Evolutionary conservation across 1,140 invertebrate species (phyloP), one percentile per base, ranked within the genome.

Genomic region (Euwallacea similis): DNA sequence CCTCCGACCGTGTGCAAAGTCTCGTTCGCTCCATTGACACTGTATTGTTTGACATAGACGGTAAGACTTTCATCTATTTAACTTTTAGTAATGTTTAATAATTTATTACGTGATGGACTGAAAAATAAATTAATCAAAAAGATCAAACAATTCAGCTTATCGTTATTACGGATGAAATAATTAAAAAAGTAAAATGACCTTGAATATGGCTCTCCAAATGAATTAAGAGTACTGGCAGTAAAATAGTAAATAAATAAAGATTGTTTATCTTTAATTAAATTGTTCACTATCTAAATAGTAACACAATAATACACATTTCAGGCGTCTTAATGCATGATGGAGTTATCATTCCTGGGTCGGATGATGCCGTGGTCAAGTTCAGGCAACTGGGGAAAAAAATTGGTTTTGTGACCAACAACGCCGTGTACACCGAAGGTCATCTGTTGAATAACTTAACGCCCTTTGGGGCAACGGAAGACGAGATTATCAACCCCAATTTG

Each of bases 391-490:
- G 54, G 8, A 71, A 71, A 54, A 42, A 58, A 41, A 60, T 71
- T 43, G 63, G 53, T 21, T 65, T 71, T 53, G 62, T 66, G 8
- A 65, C 62, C 10, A 71, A 71, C 42, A 66, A 71, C 43, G 44
- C 62, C n/a, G 3, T 66, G 11, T 58, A 47, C n/a, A 7, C 46
- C 7, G 6, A n/a, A 16, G 62, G 65, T 3, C 2, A 47, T 4
- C n/a, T 65, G 15, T 9, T 21, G 33, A 42, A 11, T 42, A 46
- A 16, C 11, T 46, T 71, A 21, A 15, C 13, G 8, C 62, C 13
- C 13, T 65, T 62, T 42, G 53, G 16, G 3, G 61, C 62, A 9
- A 46, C 9, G 42, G 15, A 15, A 3, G 56, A 66, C 9, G 69
- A 71, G 59, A 59, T 71, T 53, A 33, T 58, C 7, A 65, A 42